Evolutionary conservation across 35 echinoderm and acorn worm species (phyloP), one percentile per base, ranked within the genome.

Genomic region (Acanthaster planci): DNA sequence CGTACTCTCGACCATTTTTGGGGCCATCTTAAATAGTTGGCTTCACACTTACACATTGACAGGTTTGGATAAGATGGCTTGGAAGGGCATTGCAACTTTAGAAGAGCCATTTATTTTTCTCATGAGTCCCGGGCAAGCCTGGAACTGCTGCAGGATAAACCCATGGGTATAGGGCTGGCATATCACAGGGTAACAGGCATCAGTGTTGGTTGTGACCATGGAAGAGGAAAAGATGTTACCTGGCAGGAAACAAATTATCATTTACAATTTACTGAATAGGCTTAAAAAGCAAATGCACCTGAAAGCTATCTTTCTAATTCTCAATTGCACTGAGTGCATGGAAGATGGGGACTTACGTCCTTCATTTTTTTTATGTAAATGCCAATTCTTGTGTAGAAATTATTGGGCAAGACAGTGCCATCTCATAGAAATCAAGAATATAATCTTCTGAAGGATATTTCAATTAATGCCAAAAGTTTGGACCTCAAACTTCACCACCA

Each of bases 141-240:
- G 87, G 39, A 89, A 89, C 87, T 89, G 87, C 19, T 83, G 60
- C 59, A 89, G 34, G 37, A 83, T 67, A 44, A 54, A 89, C 17
- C 87, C 87, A 15, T 89, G 39, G 8, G 42, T 57, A 60, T 89
- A 89, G 5, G 79, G 79, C 37, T 77, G 79, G 17, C 37, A 40
- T 29, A 89, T 64, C 1, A 50, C 54, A 0, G 55, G 79, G 67
- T 89, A 89, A 60, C 83, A 89, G 26, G 59, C 55, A 34, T 89
- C 87, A 26, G 83, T 51, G 40, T 89, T 89, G 17, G 87, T 89
- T 34, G 87, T 83, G 0, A 89, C 29, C n/a, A 89, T 83, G 9
- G 59, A 23, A 36, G 87, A 23, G 39, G 64, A 76, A 32, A 82
- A 84, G 76, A 75, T 60, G 39, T 42, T 21, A 39, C 44, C 79